Percentiles rank a stretch among this genome's conserved stretches.
These are phyloP conservation scores for Gobionotothen gibberifrons DNA, from an alignment of 2,797 vertebrate species.

Conservation along the genomic window DNA sequence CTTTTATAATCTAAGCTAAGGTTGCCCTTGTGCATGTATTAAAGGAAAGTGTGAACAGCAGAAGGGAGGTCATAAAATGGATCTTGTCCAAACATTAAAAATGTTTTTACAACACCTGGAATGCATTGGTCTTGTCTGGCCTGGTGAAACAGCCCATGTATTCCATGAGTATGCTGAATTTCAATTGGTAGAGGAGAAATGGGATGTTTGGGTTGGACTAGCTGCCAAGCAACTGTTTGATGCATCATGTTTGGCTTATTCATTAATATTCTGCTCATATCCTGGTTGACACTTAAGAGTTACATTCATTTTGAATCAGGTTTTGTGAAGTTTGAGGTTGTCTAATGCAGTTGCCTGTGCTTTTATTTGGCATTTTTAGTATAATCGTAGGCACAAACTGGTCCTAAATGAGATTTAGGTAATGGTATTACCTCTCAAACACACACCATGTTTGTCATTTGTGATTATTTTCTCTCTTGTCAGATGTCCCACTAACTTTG, in stretches of 20 bases:
- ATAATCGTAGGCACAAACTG: neutral
- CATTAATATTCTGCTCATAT: neutral
- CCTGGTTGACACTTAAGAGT: neutral
- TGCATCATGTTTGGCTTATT: constrained; percentile 28
- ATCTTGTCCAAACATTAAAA: constrained; percentile 56
- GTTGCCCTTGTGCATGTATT: constrained; percentile 22
- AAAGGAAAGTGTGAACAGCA: constrained; percentile 48
- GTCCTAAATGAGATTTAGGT: neutral
- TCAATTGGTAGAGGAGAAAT: constrained; percentile 17
- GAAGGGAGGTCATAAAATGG: constrained; percentile 55
- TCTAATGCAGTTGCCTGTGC: neutral
- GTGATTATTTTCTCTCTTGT: constrained; percentile 16
- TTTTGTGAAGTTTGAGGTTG: neutral
- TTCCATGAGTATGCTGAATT: constrained; percentile 32
- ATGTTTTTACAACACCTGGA: constrained; percentile 71
- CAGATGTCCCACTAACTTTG: constrained; percentile 37
- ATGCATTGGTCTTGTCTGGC: constrained; percentile 67
- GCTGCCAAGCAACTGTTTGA: constrained; percentile 30
- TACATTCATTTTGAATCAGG: neutral
- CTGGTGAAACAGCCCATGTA: constrained; percentile 39
- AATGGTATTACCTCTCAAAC: neutral
- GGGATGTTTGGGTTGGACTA: constrained; percentile 32
- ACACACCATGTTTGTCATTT: neutral
- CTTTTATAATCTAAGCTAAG: neutral
- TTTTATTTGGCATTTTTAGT: neutral